A percentile compares a stretch with the other conserved stretches of the same genome.
Conservation (phyloP, 2,888 invertebrate genomes). For the Disparrhopalites patrizii region DNA sequence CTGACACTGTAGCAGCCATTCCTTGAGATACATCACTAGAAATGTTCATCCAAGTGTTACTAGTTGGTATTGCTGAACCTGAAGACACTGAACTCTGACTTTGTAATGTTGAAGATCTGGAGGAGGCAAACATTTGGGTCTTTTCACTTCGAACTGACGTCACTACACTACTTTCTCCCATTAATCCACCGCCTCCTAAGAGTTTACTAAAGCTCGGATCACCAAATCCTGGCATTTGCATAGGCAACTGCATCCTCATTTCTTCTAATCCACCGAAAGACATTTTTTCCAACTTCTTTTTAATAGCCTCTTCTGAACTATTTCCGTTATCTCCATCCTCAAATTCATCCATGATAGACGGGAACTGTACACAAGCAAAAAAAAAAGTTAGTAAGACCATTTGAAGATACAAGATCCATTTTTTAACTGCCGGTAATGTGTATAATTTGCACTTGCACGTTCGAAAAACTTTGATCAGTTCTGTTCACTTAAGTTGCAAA, state of each 20-base stretch:
- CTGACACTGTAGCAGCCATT: conserved; percentile 9
- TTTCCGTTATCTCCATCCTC: not conserved
- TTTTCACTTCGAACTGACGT: conserved; percentile 31
- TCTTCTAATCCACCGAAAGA: conserved; percentile 9
- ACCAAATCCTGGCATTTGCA: conserved; percentile 14
- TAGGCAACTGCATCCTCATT: conserved; percentile 4
- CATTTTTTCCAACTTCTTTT: conserved; percentile 14
- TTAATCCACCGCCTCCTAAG: conserved; percentile 8
- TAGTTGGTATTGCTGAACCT: conserved; percentile 6
- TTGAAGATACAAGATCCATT: too few species aligned
- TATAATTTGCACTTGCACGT: too few species aligned
- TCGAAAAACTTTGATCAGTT: too few species aligned
- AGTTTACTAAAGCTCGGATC: conserved; percentile 14
- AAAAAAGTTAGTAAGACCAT: too few species aligned
- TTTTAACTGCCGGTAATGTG: too few species aligned
- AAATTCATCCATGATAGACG: conserved; percentile 17
- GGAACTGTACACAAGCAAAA: too few species aligned
- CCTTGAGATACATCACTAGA: conserved; percentile 9
- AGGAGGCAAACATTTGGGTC: conserved; percentile 39
- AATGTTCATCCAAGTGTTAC: conserved; percentile 25
- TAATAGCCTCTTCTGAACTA: not conserved
- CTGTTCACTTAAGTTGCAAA: too few species aligned
- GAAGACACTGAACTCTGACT: conserved; percentile 6
- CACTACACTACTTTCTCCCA: not conserved
- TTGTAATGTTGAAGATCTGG: conserved; percentile 30